Evolutionary conservation across 2,797 vertebrate genomes (phyloP), one percentile per base, ranked within the genome.

Genomic region (Denticeps clupeoides): DNA sequence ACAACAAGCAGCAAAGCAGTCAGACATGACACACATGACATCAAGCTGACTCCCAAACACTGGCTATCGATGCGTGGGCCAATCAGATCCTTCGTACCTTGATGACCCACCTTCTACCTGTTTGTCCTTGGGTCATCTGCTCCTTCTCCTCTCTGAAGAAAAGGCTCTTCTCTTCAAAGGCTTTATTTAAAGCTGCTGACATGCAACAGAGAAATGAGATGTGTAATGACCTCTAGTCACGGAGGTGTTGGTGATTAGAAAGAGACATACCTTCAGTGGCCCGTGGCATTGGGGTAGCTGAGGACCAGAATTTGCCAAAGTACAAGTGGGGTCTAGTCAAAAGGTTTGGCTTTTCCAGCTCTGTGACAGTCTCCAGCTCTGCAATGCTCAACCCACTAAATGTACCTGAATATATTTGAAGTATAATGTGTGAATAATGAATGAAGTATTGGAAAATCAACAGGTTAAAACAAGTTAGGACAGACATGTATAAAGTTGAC

Each of bases 121-220:
- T 37, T n/a, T n/a, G n/a, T 12, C 35, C 37, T 7, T 21, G 5
- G 41, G 45, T 25, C 35, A 68, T 75, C 70, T 52, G 59, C 58
- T 80, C 75, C 45, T 4, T 54, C 61, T 79, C 71, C 67, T 81
- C 82, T 77, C 80, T 79, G 27, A 82, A 81, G 59, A 87, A 72
- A 44, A 78, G 68, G 46, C 65, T 82, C 61, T 64, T 79, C 67
- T 83, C 77, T 74, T 80, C 78, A 77, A 80, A 83, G 23, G 63
- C 56, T 41, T 69, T 71, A 80, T 80, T 83, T 72, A 81, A 55
- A 47, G 65, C 73, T 85, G 67, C 31, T 70, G 61, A 64, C 46
- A 27, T 26, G 21, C 5, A 4, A 23, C 7, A n/a, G 4, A 41
- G 19, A 25, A 2, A 13, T 21, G n/a, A n/a, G n/a, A n/a, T n/a